These are phyloP conservation scores for Azemiops feae DNA, from an alignment of 2,113 vertebrate species.

Conservation along the genomic window DNA sequence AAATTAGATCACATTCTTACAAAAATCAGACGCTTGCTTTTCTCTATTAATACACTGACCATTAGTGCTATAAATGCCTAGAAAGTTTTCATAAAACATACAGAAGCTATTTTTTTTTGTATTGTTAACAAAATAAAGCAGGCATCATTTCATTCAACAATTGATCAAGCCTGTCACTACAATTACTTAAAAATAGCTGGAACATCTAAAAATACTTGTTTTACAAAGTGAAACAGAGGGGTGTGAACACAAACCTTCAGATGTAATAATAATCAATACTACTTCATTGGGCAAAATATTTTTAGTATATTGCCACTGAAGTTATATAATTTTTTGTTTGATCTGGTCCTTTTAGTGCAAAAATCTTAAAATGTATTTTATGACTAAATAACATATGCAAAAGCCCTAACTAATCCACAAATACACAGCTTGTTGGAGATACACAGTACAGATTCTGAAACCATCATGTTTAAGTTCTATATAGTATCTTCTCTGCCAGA, in stretches of 20 bases:
- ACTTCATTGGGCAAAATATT: background rate
- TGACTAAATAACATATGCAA: background rate
- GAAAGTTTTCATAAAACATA: background rate
- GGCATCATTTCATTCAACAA: background rate
- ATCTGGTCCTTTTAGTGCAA: background rate
- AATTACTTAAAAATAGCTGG: background rate
- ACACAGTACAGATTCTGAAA: background rate
- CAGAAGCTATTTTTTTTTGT: background rate
- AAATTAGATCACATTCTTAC: background rate
- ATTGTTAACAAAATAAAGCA: background rate
- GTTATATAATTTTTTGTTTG: background rate
- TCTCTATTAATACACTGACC: background rate
- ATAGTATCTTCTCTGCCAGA: background rate
- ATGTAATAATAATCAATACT: background rate
- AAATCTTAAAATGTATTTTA: background rate
- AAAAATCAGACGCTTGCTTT: background rate
- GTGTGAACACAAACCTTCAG: background rate
- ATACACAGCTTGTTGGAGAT: background rate
- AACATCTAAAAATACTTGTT: background rate
- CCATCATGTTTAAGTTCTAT: background rate
- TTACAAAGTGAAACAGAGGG: background rate
- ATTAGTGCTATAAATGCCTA: background rate
- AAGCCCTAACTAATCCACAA: background rate
- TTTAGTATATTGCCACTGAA: background rate
- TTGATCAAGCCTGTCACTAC: background rate